Conservation (phyloP, 2,797 vertebrate genomes). For the Xenopus petersii region DNA sequence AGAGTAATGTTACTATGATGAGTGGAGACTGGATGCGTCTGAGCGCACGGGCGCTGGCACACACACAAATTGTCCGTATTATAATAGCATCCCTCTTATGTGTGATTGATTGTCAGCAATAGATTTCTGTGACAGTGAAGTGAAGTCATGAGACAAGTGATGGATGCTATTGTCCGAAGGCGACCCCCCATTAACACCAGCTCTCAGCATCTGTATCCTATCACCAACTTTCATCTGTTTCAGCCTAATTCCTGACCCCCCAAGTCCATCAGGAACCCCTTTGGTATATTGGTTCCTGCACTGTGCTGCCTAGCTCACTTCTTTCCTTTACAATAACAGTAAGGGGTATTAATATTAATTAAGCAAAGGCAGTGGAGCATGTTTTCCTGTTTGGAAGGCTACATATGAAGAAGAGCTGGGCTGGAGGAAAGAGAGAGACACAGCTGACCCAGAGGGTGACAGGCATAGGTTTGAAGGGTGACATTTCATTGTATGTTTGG, state of each 20-base stretch:
- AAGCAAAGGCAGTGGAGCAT: slow-evolving; percentile 68
- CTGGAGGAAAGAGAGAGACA: slow-evolving; percentile 59
- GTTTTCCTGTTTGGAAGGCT: slow-evolving; percentile 58
- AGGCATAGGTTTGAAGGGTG: slow-evolving; percentile 87
- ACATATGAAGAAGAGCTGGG: slow-evolving; percentile 61
- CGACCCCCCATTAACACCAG: slow-evolving; percentile 92
- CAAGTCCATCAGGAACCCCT: slow-evolving; percentile 57
- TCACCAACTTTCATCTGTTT: slow-evolving; percentile 70
- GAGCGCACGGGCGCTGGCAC: slow-evolving; percentile 59
- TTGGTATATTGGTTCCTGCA: slow-evolving; percentile 75
- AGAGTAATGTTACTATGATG: too few species aligned
- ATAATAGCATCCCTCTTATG: slow-evolving; percentile 83
- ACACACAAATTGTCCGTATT: slow-evolving; percentile 65
- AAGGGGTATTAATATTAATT: slow-evolving; percentile 70
- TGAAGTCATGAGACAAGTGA: slow-evolving; percentile 83
- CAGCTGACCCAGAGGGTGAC: slow-evolving; percentile 84
- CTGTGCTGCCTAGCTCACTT: slow-evolving; percentile 77
- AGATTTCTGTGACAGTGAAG: slow-evolving; percentile 77
- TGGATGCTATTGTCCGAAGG: slow-evolving; percentile 86
- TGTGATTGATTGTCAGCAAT: slow-evolving; percentile 78
- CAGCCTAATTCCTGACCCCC: slow-evolving; percentile 72
- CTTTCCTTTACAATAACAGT: slow-evolving; percentile 57
- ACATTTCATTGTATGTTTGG: slow-evolving; percentile 93
- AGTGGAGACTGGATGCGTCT: slow-evolving; percentile 7
- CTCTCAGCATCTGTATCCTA: slow-evolving; percentile 88